phyloP scores from a whole-genome alignment of 2,888 invertebrate genomes.

The Drosophila nr. perissopoda region DNA sequence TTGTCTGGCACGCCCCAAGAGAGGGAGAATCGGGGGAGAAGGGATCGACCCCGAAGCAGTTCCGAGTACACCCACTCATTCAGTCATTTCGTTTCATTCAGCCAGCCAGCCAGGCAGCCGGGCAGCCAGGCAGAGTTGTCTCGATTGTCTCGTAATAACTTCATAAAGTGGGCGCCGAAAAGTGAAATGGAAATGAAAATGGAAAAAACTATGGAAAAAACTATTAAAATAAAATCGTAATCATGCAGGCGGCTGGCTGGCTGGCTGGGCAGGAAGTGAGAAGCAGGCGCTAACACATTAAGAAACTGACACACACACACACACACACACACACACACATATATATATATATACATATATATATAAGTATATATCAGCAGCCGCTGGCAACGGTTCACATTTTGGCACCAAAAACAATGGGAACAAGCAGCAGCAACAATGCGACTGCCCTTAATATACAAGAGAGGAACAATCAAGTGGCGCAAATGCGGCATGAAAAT shows the following conservation, averaged over 20 bases:
- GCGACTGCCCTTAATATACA: conserved; percentile 60
- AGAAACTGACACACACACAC: background rate
- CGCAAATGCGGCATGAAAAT: conserved; percentile 57
- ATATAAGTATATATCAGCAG: background rate
- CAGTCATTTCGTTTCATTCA: too few relatives aligned
- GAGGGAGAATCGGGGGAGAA: background rate
- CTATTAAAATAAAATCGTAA: conserved; percentile 4
- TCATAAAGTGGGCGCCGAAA: conserved; percentile 65
- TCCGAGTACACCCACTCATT: conserved; percentile 70
- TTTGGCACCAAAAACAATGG: conserved; percentile 40
- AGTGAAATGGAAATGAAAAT: conserved; percentile 62
- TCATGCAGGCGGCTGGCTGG: conserved; percentile 18
- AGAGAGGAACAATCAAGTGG: conserved; percentile 61
- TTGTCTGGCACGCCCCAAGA: conserved; percentile 49
- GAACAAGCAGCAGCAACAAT: conserved; percentile 30
- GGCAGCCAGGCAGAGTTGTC: background rate
- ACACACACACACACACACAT: background rate
- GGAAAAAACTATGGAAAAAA: conserved; percentile 29
- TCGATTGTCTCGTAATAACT: conserved; percentile 64
- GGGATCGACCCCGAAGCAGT: conserved; percentile 20
- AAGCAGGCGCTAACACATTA: conserved; percentile 20
- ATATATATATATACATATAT: background rate
- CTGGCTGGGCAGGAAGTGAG: conserved; percentile 48
- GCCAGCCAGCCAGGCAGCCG: background rate
- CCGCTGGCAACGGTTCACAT: conserved; percentile 9